Evolutionary conservation across 2,888 invertebrate genomes (phyloP).

Genomic region (Fragum fragum): DNA sequence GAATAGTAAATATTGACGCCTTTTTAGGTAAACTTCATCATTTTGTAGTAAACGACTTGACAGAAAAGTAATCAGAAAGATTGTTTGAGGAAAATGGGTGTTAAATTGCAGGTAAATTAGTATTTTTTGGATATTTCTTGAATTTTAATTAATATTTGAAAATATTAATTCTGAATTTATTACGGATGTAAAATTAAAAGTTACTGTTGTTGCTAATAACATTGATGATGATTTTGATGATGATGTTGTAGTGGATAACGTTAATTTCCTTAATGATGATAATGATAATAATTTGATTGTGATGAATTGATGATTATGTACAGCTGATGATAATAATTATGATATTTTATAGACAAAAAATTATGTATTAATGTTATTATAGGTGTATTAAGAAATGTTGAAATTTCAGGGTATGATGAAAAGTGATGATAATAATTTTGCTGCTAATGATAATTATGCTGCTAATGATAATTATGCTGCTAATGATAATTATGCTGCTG

Average conservation of each 20-base stretch:
- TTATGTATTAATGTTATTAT: too few species aligned
- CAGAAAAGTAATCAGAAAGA: conserved; percentile 9
- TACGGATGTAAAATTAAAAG: too few species aligned
- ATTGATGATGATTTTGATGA: too few species aligned
- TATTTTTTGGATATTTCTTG: not conserved
- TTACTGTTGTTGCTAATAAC: too few species aligned
- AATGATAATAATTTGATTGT: not conserved
- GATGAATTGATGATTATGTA: too few species aligned
- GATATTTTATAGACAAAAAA: too few species aligned
- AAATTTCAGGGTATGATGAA: too few species aligned
- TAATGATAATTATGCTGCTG: not conserved
- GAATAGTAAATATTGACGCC: conserved; percentile 32
- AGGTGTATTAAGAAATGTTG: too few species aligned
- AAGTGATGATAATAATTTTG: too few species aligned
- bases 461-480: not conserved
- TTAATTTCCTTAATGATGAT: not conserved
- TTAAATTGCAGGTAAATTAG: conserved; percentile 28
- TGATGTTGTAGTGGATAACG: not conserved
- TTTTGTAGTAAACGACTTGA: conserved; percentile 5
- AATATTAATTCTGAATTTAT: not conserved
- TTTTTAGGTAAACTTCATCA: conserved; percentile 29
- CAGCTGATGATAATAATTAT: too few species aligned
- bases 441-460: not conserved
- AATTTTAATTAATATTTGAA: not conserved
- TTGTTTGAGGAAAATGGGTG: not conserved